Percentiles rank a stretch among this genome's conserved stretches.
phyloP scores from a whole-genome alignment of 2,888 invertebrate species.

The Diarsia mendica region DNA sequence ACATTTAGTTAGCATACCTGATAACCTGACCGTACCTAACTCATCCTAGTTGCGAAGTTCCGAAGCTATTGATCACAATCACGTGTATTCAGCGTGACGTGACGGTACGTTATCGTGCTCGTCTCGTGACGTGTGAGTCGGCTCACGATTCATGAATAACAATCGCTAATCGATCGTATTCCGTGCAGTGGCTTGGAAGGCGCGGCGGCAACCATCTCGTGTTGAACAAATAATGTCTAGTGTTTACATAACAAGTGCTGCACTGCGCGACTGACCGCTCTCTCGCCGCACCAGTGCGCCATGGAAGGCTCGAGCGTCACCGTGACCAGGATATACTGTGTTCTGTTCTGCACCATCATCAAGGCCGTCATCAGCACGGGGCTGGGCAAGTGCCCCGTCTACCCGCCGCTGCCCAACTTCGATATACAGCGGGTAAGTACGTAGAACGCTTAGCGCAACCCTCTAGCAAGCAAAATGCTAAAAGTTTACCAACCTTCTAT shows the following conservation, averaged over 20 bases:
- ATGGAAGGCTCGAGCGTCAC: conserved; percentile 83
- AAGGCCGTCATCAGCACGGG: conserved; percentile 85
- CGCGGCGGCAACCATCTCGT: conserved; percentile 51
- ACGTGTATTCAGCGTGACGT: not conserved
- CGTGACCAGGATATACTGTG: conserved; percentile 70
- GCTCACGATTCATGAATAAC: conserved; percentile 37
- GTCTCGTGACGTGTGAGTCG: conserved; percentile 35
- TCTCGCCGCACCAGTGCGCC: conserved; percentile 58
- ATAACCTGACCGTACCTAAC: conserved; percentile 50
- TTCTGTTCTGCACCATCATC: conserved; percentile 74
- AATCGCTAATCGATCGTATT: conserved; percentile 42
- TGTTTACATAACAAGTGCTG: conserved; percentile 69
- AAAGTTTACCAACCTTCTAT: not conserved
- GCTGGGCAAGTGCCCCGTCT: conserved; percentile 92
- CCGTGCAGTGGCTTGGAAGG: conserved; percentile 57
- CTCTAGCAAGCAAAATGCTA: not conserved
- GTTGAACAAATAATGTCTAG: conserved; percentile 72
- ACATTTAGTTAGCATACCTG: conserved; percentile 35
- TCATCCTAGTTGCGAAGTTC: conserved; percentile 37
- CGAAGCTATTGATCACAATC: conserved; percentile 17
- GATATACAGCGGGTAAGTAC: conserved; percentile 91
- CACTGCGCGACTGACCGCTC: conserved; percentile 44
- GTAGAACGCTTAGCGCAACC: not conserved
- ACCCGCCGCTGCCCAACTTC: conserved; percentile 92
- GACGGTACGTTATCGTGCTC: conserved; percentile 33